Conservation (phyloP, 2,113 vertebrate genomes). For the Protomyctophum bolini region DNA sequence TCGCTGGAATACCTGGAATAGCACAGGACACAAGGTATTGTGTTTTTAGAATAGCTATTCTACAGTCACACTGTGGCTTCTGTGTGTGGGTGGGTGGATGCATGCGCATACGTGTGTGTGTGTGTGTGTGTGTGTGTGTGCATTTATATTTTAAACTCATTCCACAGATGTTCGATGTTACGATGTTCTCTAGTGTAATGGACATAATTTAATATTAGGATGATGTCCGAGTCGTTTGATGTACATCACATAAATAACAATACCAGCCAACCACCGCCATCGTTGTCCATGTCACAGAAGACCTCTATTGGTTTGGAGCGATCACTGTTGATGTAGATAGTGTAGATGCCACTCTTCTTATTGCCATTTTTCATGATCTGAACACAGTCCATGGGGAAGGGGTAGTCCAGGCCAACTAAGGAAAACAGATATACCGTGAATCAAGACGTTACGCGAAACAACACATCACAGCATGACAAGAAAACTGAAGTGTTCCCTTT, state of each 20-base stretch:
- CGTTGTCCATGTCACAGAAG: conserved; percentile 89
- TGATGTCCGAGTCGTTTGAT: no score
- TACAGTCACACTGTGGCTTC: no score
- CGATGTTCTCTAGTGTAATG: no score
- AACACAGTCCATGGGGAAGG: conserved; percentile 83
- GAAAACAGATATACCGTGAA: not conserved
- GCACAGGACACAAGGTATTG: conserved; percentile 3
- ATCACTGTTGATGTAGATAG: conserved; percentile 79
- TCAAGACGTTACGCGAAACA: no score
- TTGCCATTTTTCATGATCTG: conserved; percentile 83
- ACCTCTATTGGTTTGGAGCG: conserved; percentile 75
- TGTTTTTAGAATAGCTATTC: conserved; percentile 65
- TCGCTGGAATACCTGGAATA: conserved; percentile 86
- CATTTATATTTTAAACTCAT: no score
- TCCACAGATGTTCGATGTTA: no score
- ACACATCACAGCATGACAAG: no score
- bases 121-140: no score
- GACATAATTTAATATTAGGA: no score
- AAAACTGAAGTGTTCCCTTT: no score
- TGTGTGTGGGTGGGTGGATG: no score
- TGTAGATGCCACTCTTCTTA: conserved; percentile 75
- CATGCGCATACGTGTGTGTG: no score
- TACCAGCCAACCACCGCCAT: conserved; percentile 88
- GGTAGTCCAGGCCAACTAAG: conserved; percentile 75
- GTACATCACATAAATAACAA: conserved; percentile 27